Evolutionary conservation across 2,113 vertebrate genomes (phyloP).

Genomic region (Probosciger aterrimus): DNA sequence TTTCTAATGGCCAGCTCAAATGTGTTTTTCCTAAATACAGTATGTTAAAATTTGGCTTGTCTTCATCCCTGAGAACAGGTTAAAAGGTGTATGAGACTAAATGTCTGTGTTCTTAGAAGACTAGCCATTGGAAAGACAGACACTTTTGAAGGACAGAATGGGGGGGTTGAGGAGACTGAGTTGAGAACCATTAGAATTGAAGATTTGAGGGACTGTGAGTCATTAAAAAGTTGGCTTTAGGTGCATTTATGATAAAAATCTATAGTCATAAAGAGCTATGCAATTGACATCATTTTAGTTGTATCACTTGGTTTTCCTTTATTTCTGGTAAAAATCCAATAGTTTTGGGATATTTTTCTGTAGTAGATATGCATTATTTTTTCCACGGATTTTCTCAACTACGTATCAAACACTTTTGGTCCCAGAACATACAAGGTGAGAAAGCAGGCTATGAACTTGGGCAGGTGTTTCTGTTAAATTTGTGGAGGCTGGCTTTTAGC

Average conservation of each 20-base stretch:
- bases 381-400: background rate
- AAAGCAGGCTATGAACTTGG: background rate
- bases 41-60: background rate
- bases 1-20: background rate
- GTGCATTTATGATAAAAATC: background rate
- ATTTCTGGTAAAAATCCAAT: background rate
- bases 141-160: background rate
- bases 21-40: background rate
- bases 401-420: accelerated
- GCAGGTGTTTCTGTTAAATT: background rate
- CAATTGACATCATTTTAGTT: background rate
- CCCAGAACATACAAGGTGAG: background rate
- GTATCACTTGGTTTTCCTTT: background rate
- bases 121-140: background rate
- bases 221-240: background rate
- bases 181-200: background rate
- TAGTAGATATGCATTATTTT: background rate
- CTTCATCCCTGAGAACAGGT: background rate
- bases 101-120: background rate
- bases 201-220: background rate
- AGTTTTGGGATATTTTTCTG: background rate
- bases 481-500: background rate
- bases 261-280: background rate
- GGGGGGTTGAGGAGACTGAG: background rate
- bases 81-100: background rate